phyloP scores from a whole-genome alignment of 2,888 invertebrate genomes.

The Oegoconia quadripuncta region DNA sequence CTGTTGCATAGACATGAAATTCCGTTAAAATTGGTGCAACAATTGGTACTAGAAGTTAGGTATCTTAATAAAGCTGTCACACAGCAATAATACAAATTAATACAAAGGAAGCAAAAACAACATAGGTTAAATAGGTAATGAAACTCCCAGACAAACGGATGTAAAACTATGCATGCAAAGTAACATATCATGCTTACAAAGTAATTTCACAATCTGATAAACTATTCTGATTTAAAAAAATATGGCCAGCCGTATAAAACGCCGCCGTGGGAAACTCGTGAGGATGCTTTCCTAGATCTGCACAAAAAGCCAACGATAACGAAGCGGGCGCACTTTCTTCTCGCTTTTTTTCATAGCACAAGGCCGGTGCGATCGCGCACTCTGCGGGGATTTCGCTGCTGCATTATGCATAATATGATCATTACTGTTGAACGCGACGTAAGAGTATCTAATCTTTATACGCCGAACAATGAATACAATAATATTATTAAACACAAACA shows the following conservation, averaged over 20 bases:
- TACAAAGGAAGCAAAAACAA: too few species aligned
- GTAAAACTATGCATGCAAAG: too few species aligned
- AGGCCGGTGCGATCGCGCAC: constrained; percentile 5
- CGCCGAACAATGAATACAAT: too few species aligned
- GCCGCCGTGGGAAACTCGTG: constrained; percentile 47
- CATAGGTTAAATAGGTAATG: too few species aligned
- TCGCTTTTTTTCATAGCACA: constrained; percentile 13
- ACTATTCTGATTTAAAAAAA: constrained; percentile 3
- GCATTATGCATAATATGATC: not conserved
- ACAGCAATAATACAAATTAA: too few species aligned
- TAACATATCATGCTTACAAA: too few species aligned
- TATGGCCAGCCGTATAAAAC: constrained; percentile 20
- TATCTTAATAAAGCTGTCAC: too few species aligned
- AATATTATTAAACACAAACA: too few species aligned
- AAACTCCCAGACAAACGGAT: too few species aligned
- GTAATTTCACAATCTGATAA: constrained; percentile 8
- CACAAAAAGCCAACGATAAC: constrained; percentile 14
- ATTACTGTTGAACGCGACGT: not conserved
- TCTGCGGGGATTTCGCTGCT: constrained; percentile 2
- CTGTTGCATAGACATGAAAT: too few species aligned
- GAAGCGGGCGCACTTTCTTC: constrained; percentile 17
- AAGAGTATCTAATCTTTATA: not conserved
- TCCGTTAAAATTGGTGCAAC: too few species aligned
- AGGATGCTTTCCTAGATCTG: constrained; percentile 26
- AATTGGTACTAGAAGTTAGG: too few species aligned